Percentiles rank a stretch among this genome's conserved stretches.
phyloP scores from a whole-genome alignment of 2,113 vertebrate species.

The Prionailurus viverrinus region DNA sequence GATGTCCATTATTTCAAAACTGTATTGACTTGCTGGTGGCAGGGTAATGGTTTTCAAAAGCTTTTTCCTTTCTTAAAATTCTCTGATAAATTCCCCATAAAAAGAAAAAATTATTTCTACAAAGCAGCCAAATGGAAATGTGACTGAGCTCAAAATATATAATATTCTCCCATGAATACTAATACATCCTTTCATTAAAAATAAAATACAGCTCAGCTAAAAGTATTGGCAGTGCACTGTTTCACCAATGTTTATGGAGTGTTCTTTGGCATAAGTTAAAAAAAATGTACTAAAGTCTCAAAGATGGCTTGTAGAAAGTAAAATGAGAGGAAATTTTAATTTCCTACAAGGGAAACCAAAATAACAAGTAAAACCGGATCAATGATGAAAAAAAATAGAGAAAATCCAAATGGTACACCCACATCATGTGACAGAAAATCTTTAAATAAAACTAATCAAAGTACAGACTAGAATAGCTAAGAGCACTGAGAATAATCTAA shows the following conservation, averaged over 20 bases:
- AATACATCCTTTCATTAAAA: constrained; percentile 74
- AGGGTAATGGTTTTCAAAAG: constrained; percentile 14
- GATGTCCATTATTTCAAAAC: not conserved
- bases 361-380: constrained; percentile 34
- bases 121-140: constrained; percentile 68
- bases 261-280: constrained; percentile 16
- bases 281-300: constrained; percentile 44
- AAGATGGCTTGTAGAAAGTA: not conserved
- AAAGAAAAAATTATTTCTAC: constrained; percentile 55
- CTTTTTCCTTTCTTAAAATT: constrained; percentile 15
- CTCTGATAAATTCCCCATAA: constrained; percentile 44
- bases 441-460: constrained; percentile 66
- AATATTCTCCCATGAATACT: constrained; percentile 69
- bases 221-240: constrained; percentile 45
- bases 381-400: not conserved
- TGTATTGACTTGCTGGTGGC: not conserved
- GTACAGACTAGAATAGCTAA: not conserved
- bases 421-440: not conserved
- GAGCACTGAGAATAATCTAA: not conserved
- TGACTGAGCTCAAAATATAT: constrained; percentile 60
- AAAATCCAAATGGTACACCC: constrained; percentile 18
- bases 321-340: constrained; percentile 10
- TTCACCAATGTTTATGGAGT: constrained; percentile 43
- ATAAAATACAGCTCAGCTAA: constrained; percentile 62
- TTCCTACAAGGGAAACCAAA: constrained; percentile 48